These are phyloP conservation scores for Patella caerulea DNA, from an alignment of 2,888 invertebrate genomes.

Conservation along the genomic window DNA sequence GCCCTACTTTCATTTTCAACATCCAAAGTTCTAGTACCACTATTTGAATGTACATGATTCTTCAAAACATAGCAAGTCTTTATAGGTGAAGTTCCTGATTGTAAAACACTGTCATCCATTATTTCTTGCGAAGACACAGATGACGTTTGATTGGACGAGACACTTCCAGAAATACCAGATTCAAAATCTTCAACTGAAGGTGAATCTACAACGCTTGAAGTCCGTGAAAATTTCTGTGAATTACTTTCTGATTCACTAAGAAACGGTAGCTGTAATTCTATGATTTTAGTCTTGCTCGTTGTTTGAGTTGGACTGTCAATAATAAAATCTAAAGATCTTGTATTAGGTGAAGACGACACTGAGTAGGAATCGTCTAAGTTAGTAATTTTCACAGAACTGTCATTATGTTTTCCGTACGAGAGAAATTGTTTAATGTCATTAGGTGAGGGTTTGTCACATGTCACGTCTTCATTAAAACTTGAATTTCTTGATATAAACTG, in stretches of 20 bases:
- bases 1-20: no score
- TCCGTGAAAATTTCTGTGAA: no score
- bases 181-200: not conserved
- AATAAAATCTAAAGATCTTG: no score
- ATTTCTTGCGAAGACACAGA: not conserved
- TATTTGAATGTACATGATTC: no score
- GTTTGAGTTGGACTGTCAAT: not conserved
- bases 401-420: not conserved
- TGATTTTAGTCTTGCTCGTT: not conserved
- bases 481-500: constrained; percentile 30
- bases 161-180: constrained; percentile 3
- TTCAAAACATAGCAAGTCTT: no score
- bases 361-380: constrained; percentile 25
- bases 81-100: not conserved
- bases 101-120: not conserved
- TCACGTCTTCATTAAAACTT: not conserved
- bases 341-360: not conserved
- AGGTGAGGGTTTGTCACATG: not conserved
- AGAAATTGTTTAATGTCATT: constrained; percentile 3
- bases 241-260: not conserved
- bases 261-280: not conserved
- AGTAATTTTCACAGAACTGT: not conserved
- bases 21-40: no score
- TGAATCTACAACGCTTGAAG: not conserved
- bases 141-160: not conserved